Evolutionary conservation across 2,113 vertebrate genomes (phyloP).

Genomic region (Callochromis pleurospilus): DNA sequence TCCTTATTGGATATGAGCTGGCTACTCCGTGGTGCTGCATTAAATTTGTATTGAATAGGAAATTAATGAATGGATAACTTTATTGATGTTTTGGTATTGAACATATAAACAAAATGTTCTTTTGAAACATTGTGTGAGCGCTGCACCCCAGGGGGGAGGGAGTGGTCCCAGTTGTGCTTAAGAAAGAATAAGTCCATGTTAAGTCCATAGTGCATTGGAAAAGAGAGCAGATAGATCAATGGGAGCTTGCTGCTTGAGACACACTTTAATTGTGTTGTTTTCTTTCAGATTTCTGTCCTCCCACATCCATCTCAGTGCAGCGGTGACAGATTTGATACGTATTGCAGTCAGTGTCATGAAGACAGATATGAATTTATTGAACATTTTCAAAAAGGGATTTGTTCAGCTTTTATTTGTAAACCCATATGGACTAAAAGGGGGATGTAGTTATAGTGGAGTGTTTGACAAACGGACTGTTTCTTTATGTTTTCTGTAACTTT

Average conservation of each 20-base stretch:
- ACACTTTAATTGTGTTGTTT: conserved; percentile 62
- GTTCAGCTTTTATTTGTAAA: conserved; percentile 31
- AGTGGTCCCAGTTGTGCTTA: conserved; percentile 56
- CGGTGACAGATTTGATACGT: conserved; percentile 60
- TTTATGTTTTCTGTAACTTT: neutral
- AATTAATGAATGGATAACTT: conserved; percentile 70
- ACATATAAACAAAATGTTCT: conserved; percentile 71
- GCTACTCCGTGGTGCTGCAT: conserved; percentile 62
- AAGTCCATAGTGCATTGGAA: conserved; percentile 61
- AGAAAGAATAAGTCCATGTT: conserved; percentile 69
- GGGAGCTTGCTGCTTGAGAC: conserved; percentile 42
- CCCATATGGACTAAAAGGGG: neutral
- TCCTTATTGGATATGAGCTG: conserved; percentile 67
- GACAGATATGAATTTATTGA: conserved; percentile 61
- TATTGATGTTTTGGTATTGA: conserved; percentile 66
- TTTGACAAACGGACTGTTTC: neutral
- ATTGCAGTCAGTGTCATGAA: conserved; percentile 55
- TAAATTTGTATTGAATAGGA: conserved; percentile 63
- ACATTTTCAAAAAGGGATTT: conserved; percentile 45
- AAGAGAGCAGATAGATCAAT: conserved; percentile 50
- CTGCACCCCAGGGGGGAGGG: conserved; percentile 18
- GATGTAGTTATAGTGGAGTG: neutral
- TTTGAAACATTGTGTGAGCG: conserved; percentile 64
- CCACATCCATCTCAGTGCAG: conserved; percentile 39
- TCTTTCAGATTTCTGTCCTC: conserved; percentile 52